A percentile compares a stretch with the other conserved stretches of the same genome.
These are phyloP conservation scores for Pseudolaguvia tuberculata DNA, from an alignment of 2,113 vertebrate species.

Conservation along the genomic window DNA sequence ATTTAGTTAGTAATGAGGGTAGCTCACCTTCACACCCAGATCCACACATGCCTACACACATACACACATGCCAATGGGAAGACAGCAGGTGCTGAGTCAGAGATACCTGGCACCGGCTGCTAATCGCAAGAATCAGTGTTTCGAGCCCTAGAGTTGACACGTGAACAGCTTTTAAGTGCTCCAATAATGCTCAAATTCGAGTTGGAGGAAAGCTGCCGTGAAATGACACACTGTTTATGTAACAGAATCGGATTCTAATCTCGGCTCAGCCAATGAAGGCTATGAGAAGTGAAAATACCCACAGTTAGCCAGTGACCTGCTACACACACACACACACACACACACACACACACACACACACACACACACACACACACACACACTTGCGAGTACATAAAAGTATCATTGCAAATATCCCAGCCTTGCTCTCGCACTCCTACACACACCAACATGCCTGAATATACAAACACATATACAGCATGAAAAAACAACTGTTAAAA, in stretches of 20 bases:
- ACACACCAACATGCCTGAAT: conserved; percentile 40
- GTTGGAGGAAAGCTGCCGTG: conserved; percentile 15
- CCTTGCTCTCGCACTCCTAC: conserved; percentile 39
- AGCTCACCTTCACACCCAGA: conserved; percentile 24
- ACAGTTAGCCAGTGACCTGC: conserved; percentile 30
- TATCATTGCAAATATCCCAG: conserved; percentile 6
- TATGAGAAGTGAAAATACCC: conserved; percentile 28
- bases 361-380: conserved; percentile 38
- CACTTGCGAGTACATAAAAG: not conserved
- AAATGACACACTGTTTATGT: conserved; percentile 36
- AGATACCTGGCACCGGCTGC: conserved; percentile 9
- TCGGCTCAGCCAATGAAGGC: not conserved
- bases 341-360: conserved; percentile 30
- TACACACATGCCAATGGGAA: conserved; percentile 7
- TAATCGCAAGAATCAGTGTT: conserved; percentile 1
- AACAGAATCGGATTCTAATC: conserved; percentile 36
- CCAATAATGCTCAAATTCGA: not conserved
- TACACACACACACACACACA: conserved; percentile 10
- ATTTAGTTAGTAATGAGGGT: conserved; percentile 44
- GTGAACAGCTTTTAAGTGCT: conserved; percentile 3
- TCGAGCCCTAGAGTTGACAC: not conserved
- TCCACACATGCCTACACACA: conserved; percentile 32
- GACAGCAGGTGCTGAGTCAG: conserved; percentile 38
- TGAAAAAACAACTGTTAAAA: conserved; percentile 14
- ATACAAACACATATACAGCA: conserved; percentile 40